Percentiles rank a stretch among this genome's conserved stretches.
Evolutionary conservation across 1,140 invertebrate genomes (phyloP).

Genomic region (Neotoxoptera formosana): DNA sequence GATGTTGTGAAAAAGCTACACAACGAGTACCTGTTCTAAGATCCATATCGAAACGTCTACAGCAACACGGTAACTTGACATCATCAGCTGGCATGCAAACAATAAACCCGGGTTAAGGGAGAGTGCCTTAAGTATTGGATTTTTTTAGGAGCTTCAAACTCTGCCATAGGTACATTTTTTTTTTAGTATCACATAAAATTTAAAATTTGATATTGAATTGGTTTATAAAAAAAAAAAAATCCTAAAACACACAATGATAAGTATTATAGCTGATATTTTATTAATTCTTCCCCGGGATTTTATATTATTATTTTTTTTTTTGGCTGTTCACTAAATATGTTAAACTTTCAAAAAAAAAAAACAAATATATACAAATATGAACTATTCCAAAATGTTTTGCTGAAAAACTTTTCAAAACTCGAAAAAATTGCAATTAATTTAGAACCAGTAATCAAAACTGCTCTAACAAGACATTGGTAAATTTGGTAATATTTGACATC

Average conservation of each 20-base stretch:
- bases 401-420: neutral
- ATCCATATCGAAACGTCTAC: slow-evolving; percentile 40
- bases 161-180: neutral
- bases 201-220: neutral
- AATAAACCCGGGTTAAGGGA: neutral
- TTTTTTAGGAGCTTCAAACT: neutral
- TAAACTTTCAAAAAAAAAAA: neutral
- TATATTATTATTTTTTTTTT: neutral
- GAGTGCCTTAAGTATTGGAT: neutral
- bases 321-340: neutral
- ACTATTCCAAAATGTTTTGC: neutral
- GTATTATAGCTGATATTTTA: neutral
- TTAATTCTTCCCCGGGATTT: neutral
- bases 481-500: neutral
- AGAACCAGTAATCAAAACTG: neutral
- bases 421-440: neutral
- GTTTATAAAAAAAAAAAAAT: neutral
- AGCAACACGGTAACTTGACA: slow-evolving; percentile 42
- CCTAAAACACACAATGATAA: neutral
- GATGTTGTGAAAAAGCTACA: slow-evolving; percentile 20
- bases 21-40: slow-evolving; percentile 38
- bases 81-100: neutral
- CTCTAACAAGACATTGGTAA: neutral
- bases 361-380: neutral
- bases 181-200: neutral